phyloP scores from a whole-genome alignment of 2,113 vertebrate genomes.

The Ctenodactylus gundi region DNA sequence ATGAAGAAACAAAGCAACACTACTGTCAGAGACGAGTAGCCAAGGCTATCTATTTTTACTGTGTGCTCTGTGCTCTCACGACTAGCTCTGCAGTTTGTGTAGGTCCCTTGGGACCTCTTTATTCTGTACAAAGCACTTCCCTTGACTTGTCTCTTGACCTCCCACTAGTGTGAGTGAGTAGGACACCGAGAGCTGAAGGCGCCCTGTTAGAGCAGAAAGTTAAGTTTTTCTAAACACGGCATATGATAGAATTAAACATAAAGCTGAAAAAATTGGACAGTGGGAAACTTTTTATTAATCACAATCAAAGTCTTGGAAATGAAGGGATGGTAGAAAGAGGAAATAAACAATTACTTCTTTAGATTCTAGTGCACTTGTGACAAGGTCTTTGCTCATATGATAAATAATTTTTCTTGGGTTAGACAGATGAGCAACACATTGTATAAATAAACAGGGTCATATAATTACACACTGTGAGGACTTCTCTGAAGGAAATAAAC shows the following conservation, averaged over 20 bases:
- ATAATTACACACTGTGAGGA: background rate
- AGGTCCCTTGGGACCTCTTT: background rate
- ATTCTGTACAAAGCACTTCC: background rate
- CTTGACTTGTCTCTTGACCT: conserved; percentile 43
- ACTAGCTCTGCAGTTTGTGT: background rate
- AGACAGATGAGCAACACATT: background rate
- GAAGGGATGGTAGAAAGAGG: background rate
- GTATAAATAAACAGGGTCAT: background rate
- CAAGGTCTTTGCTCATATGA: background rate
- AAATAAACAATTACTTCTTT: background rate
- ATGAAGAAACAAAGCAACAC: background rate
- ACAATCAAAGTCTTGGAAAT: background rate
- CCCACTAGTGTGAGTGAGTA: background rate
- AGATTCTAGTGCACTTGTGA: background rate
- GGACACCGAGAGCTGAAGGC: too few relatives aligned
- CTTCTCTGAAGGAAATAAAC: background rate
- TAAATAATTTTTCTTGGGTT: background rate
- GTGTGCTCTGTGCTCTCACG: background rate
- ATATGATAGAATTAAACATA: background rate
- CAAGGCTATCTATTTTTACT: background rate
- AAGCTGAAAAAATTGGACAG: background rate
- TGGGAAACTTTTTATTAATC: background rate
- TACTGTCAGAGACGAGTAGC: background rate
- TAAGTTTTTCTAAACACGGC: background rate
- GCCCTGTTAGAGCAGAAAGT: background rate